phyloP scores from a whole-genome alignment of 2,113 vertebrate species.

The Neotragus pygmaeus region DNA sequence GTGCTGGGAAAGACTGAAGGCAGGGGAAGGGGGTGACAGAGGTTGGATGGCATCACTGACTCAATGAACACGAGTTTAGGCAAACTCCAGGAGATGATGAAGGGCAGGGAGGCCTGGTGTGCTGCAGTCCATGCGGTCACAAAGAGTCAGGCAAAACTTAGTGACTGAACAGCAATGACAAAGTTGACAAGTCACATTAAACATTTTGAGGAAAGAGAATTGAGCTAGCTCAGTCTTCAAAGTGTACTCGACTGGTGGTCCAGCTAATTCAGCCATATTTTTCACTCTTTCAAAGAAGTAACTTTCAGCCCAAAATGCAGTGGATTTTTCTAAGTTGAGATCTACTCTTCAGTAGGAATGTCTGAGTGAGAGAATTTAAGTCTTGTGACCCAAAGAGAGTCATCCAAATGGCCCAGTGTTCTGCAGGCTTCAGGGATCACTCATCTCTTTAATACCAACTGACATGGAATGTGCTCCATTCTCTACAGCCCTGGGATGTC shows the following conservation, averaged over 20 bases:
- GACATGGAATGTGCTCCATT: neutral
- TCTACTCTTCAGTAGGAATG: neutral
- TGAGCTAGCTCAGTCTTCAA: neutral
- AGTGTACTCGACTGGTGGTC: neutral
- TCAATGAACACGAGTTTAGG: neutral
- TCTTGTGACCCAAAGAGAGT: neutral
- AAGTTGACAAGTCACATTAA: neutral
- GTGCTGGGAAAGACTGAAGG: neutral
- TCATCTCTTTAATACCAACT: neutral
- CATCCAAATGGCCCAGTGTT: neutral
- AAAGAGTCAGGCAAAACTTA: neutral
- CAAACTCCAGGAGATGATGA: neutral
- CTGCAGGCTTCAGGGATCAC: neutral
- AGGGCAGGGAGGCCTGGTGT: neutral
- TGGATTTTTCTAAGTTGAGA: neutral
- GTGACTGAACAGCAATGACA: neutral
- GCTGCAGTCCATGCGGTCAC: accelerated
- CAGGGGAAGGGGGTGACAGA: neutral
- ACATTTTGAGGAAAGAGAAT: neutral
- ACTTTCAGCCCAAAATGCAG: neutral
- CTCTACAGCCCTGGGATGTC: neutral
- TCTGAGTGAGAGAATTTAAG: conserved; percentile 23
- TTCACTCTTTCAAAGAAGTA: neutral
- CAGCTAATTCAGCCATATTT: neutral
- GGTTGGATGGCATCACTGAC: neutral